Base-by-base conservation (phyloP, 2,797 vertebrate species). In the Oreochromis grahami region DNA sequence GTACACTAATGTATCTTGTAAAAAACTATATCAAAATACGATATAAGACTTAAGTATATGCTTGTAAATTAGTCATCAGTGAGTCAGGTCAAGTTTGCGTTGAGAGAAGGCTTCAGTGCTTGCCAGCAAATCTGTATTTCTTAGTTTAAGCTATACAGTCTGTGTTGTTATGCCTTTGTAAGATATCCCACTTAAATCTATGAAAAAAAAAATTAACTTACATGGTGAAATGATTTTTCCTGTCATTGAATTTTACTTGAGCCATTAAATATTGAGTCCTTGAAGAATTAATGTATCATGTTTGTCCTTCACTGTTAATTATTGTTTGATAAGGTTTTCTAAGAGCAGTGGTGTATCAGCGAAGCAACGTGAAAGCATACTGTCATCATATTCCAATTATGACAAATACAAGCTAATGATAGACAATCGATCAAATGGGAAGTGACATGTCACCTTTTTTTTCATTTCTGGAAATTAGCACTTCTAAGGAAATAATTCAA, bases 31-130 rank as follows among this genome's bases (percentile, higher is more conserved):
- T 91, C 86, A 93, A 95, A 93, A 94, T 94, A 93, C 96, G 96
- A 96, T 98, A 97, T 97, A 96, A 96, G 96, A 97, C 96, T 97
- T 96, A 95, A 97, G 96, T 97, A 97, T 96, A 96, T 97, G 97
- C 97, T 98, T 98, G 96, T 98, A 97, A 97, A 97, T 97, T 94
- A 97, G 95, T 96, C 93, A 95, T 92, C 87, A 88, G 95, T 96
- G 94, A 91, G 95, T 95, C 95, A 94, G 87, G 97, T 97, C 93
- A 94, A 95, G 95, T 92, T 97, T 96, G 93, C 97, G 96, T 97
- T 95, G 95, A 96, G 90, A 96, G 95, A 95, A 94, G 96, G 95
- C 95, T 97, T 97, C 93, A 89, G 87, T 97, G 94, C 97, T 96
- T 97, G 96, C 96, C 94, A 94, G 95, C 95, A 94, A 96, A 96